A percentile compares a stretch with the other conserved stretches of the same genome.
Evolutionary conservation across 2,888 invertebrate species (phyloP).

Genomic region (Eupithecia dodoneata): DNA sequence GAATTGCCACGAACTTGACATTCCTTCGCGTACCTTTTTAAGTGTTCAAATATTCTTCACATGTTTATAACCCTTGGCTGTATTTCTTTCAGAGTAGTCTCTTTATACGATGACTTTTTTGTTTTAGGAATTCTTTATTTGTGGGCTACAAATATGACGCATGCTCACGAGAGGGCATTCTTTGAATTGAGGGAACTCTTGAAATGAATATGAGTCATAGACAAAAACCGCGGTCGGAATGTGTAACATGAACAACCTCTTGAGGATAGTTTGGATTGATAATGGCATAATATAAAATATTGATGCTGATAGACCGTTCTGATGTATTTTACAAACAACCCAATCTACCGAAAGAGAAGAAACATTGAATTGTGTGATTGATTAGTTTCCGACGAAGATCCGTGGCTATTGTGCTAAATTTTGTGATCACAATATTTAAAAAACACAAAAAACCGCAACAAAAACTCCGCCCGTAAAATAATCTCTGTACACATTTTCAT

Average conservation of each 20-base stretch:
- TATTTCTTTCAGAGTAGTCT: neutral
- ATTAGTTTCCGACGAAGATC: neutral
- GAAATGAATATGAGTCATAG: conserved; percentile 7
- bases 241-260: neutral
- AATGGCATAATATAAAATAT: neutral
- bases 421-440: conserved; percentile 19
- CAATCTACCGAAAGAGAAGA: too few species aligned
- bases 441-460: conserved; percentile 21
- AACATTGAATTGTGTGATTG: neutral
- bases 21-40: conserved; percentile 27
- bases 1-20: conserved; percentile 36
- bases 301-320: too few species aligned
- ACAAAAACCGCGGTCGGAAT: neutral
- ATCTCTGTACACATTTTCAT: conserved; percentile 32
- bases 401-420: neutral
- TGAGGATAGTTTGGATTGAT: neutral
- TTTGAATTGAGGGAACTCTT: conserved; percentile 2
- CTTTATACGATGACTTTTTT: conserved; percentile 2
- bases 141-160: conserved; percentile 5
- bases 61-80: neutral
- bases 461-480: conserved; percentile 13
- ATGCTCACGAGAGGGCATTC: conserved; percentile 5
- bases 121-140: conserved; percentile 2
- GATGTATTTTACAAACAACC: too few species aligned
- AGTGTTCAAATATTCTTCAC: neutral